Percentiles rank a stretch among this genome's conserved stretches.
These are phyloP conservation scores for Molossus alvarezi DNA, from an alignment of 2,797 vertebrate genomes.

Conservation along the genomic window DNA sequence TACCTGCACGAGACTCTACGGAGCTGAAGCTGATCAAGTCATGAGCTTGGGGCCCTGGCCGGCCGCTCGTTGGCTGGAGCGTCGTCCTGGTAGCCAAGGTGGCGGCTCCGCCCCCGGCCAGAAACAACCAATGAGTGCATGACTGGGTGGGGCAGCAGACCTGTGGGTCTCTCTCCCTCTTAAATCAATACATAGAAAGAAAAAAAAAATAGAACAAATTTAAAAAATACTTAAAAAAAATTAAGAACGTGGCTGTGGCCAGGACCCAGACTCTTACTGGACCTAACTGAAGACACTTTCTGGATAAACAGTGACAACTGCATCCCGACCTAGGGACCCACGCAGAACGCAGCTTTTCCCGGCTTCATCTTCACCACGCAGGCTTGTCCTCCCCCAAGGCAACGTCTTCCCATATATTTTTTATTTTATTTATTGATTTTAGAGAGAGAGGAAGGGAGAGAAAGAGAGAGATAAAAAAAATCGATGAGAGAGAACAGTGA, in stretches of 20 bases:
- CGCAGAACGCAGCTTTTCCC: rapidly evolving
- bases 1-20: not conserved
- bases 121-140: not conserved
- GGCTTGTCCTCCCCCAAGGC: not conserved
- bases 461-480: no score
- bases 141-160: not conserved
- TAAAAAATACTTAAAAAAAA: not conserved
- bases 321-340: not conserved
- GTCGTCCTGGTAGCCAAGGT: not conserved
- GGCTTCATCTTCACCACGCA: rapidly evolving
- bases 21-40: not conserved
- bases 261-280: not conserved
- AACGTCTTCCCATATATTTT: not conserved
- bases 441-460: no score
- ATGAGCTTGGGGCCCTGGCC: not conserved
- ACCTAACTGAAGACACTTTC: not conserved
- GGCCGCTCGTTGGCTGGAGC: not conserved
- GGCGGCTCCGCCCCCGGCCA: not conserved
- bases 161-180: not conserved
- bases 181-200: not conserved
- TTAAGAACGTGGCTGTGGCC: not conserved
- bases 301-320: rapidly evolving
- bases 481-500: no score
- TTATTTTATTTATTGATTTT: no score
- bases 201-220: not conserved